These are phyloP conservation scores for Brenthis daphne DNA, from an alignment of 2,888 invertebrate genomes.

Conservation along the genomic window DNA sequence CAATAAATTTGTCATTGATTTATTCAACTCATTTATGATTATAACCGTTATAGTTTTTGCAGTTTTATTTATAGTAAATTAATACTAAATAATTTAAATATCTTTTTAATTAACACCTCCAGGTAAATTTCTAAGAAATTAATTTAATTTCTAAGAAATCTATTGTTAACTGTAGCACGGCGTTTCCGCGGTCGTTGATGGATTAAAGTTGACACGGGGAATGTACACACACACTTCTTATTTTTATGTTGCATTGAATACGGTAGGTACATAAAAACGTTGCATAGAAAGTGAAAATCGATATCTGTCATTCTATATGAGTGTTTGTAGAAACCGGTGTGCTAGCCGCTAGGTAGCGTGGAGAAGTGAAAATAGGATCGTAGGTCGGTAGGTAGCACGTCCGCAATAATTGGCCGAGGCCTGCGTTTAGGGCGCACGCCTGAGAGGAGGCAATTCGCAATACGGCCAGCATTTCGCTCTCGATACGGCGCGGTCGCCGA, in stretches of 20 bases:
- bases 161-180: too few relatives aligned
- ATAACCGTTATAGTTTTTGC: background rate
- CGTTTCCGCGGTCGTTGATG: too few relatives aligned
- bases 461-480: slow-evolving; percentile 68
- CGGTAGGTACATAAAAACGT: too few relatives aligned
- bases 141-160: too few relatives aligned
- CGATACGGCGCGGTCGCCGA: slow-evolving; percentile 70
- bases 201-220: too few relatives aligned
- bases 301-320: slow-evolving; percentile 16
- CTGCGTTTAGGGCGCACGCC: slow-evolving; percentile 44
- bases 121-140: too few relatives aligned
- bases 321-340: slow-evolving; percentile 28
- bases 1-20: too few relatives aligned
- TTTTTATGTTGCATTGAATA: too few relatives aligned
- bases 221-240: too few relatives aligned
- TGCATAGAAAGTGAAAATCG: slow-evolving; percentile 28
- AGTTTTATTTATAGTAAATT: too few relatives aligned
- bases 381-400: slow-evolving; percentile 31
- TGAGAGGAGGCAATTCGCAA: slow-evolving; percentile 55
- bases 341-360: slow-evolving; percentile 27
- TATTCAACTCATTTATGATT: background rate
- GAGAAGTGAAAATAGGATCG: slow-evolving; percentile 27
- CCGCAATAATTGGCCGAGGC: slow-evolving; percentile 44
- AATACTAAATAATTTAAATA: too few relatives aligned
- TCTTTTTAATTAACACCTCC: too few relatives aligned